These are phyloP conservation scores for Valencia hispanica DNA, from an alignment of 2,797 vertebrate genomes.

Conservation along the genomic window DNA sequence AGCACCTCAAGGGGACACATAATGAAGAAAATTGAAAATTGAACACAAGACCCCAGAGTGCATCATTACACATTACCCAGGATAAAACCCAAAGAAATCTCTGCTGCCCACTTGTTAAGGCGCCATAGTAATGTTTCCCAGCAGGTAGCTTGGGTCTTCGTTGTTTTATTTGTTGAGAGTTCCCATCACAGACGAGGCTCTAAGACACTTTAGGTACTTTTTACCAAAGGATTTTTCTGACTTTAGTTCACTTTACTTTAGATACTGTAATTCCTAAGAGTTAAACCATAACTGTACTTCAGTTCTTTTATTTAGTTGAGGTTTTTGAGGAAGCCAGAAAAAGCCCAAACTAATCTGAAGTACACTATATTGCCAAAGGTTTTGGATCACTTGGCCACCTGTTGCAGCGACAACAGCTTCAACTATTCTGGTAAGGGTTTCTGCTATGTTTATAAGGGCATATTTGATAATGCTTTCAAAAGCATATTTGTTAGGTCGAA, in stretches of 20 bases:
- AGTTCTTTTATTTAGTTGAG: background rate
- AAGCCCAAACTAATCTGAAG: background rate
- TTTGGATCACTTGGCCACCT: too few relatives aligned
- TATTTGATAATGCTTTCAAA: too few relatives aligned
- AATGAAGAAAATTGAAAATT: conserved; percentile 72
- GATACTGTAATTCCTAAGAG: conserved; percentile 20
- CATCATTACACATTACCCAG: conserved; percentile 50
- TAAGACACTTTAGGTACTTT: conserved; percentile 26
- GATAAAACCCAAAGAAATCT: conserved; percentile 52
- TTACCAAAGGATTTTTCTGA: conserved; percentile 20
- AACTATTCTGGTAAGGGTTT: too few relatives aligned
- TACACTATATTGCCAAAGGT: too few relatives aligned
- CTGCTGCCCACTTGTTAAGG: conserved; percentile 52
- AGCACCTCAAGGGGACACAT: conserved; percentile 45
- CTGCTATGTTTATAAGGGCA: too few relatives aligned
- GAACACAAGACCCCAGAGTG: conserved; percentile 60
- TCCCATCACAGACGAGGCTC: conserved; percentile 28
- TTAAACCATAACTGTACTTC: background rate
- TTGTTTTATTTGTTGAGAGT: conserved; percentile 52
- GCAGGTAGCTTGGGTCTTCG: background rate
- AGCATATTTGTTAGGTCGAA: too few relatives aligned
- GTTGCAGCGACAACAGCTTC: too few relatives aligned
- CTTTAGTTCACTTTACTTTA: conserved; percentile 12
- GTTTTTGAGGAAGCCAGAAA: background rate
- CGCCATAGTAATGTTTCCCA: background rate